Conservation (phyloP, 2,888 invertebrate species). For the Drosophila tripunctata region DNA sequence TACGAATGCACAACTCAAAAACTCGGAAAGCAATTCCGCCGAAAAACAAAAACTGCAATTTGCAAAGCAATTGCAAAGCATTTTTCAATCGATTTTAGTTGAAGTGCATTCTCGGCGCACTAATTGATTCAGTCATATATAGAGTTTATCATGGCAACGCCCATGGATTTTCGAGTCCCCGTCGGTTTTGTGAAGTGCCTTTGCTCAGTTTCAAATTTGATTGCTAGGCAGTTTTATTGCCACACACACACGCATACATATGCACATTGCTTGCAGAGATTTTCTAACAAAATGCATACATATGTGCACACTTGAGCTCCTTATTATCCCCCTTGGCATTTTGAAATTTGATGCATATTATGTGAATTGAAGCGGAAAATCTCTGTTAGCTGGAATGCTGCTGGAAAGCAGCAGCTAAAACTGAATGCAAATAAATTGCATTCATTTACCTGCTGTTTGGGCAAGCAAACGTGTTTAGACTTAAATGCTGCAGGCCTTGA, state of each 20-base stretch:
- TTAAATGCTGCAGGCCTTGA: conserved; percentile 25
- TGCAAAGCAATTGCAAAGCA: conserved; percentile 15
- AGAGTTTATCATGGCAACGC: conserved; percentile 31
- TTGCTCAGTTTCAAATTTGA: conserved; percentile 32
- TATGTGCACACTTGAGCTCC: conserved; percentile 20
- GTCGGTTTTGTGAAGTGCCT: conserved; percentile 30
- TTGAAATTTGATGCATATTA: conserved; percentile 29
- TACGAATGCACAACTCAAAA: conserved; percentile 15
- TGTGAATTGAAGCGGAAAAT: conserved; percentile 37
- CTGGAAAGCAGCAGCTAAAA: conserved; percentile 14
- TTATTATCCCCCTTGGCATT: conserved; percentile 40
- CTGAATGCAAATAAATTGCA: conserved; percentile 30
- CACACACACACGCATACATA: not conserved
- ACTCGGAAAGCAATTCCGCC: conserved; percentile 9
- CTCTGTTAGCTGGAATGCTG: conserved; percentile 24
- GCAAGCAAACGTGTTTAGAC: conserved; percentile 24
- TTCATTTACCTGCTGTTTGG: conserved; percentile 13
- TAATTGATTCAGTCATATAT: conserved; percentile 48
- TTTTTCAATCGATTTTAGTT: conserved; percentile 44
- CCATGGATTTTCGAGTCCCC: conserved; percentile 5
- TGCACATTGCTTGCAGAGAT: conserved; percentile 8
- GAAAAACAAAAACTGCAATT: conserved; percentile 27
- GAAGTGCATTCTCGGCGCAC: conserved; percentile 35
- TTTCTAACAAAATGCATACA: conserved; percentile 17
- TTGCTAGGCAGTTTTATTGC: conserved; percentile 13